Conservation (phyloP, 2,113 vertebrate genomes). For the Bothrops jararaca region DNA sequence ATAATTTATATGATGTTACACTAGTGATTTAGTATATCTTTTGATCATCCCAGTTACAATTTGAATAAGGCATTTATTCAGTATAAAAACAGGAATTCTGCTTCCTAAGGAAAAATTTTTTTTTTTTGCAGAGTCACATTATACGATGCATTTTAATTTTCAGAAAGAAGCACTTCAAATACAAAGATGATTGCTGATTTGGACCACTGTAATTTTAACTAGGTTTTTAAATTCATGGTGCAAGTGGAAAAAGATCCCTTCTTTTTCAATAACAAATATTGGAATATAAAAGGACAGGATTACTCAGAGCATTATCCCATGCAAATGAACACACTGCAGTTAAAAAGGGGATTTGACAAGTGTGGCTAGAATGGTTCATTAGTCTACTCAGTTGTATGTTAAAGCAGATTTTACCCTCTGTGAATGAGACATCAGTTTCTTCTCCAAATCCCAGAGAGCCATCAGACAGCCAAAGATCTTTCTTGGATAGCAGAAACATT, state of each 20-base stretch:
- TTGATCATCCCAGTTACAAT: neutral
- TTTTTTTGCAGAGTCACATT: neutral
- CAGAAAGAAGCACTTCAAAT: neutral
- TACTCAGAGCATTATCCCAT: neutral
- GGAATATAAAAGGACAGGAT: neutral
- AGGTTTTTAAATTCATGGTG: neutral
- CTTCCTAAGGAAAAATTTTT: neutral
- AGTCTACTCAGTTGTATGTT: neutral
- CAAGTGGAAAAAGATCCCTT: neutral
- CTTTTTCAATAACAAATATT: neutral
- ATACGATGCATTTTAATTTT: neutral
- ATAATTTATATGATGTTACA: neutral
- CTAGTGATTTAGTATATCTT: neutral
- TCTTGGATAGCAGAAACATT: slow-evolving; percentile 81
- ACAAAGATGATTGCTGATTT: neutral
- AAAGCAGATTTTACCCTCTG: slow-evolving; percentile 68
- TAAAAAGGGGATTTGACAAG: neutral
- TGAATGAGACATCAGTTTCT: slow-evolving; percentile 76
- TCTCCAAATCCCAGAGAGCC: slow-evolving; percentile 82
- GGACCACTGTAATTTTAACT: neutral
- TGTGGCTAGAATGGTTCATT: neutral
- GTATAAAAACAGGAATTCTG: neutral
- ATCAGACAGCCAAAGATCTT: slow-evolving; percentile 79
- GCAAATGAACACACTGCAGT: neutral
- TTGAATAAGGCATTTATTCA: neutral